A percentile compares a stretch with the other conserved stretches of the same genome.
These are phyloP conservation scores for Sinella curviseta DNA, from an alignment of 1,140 invertebrate genomes.

Conservation along the genomic window DNA sequence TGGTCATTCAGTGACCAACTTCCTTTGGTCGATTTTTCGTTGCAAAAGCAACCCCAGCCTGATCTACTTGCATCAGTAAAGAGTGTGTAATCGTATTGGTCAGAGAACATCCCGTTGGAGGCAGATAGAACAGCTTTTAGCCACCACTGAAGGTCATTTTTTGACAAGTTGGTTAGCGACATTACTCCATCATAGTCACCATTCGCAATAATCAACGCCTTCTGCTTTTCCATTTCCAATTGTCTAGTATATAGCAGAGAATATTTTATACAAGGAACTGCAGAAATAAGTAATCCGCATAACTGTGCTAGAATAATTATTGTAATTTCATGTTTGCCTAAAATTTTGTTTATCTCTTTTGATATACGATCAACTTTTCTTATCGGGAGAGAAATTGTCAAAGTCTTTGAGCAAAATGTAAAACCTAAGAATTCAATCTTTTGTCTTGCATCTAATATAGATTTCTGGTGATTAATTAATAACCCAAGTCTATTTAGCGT, in stretches of 20 bases:
- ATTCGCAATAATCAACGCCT: background rate
- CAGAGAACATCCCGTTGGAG: background rate
- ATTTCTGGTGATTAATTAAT: slow-evolving; percentile 30
- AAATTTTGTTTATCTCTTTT: background rate
- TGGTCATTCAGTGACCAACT: background rate
- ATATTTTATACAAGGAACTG: slow-evolving; percentile 23
- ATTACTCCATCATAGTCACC: background rate
- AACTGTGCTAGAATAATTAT: slow-evolving; percentile 23
- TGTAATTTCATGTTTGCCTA: background rate
- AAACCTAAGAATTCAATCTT: slow-evolving; percentile 34
- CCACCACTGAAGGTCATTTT: slow-evolving; percentile 33
- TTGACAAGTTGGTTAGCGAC: background rate
- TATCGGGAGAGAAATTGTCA: background rate
- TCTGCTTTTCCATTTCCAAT: background rate
- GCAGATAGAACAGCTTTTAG: background rate
- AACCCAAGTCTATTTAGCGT: too few species aligned
- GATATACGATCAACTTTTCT: background rate
- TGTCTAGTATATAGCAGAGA: slow-evolving; percentile 25
- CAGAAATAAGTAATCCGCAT: slow-evolving; percentile 16
- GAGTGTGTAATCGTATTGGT: slow-evolving; percentile 4
- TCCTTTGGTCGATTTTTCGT: too few species aligned
- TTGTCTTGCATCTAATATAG: background rate
- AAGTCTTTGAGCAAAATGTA: background rate
- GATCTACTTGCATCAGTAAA: slow-evolving; percentile 17
- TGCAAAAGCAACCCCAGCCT: slow-evolving; percentile 39